A percentile compares a stretch with the other conserved stretches of the same genome.
phyloP scores from a whole-genome alignment of 1,140 invertebrate genomes.

The Caligus rogercresseyi region DNA sequence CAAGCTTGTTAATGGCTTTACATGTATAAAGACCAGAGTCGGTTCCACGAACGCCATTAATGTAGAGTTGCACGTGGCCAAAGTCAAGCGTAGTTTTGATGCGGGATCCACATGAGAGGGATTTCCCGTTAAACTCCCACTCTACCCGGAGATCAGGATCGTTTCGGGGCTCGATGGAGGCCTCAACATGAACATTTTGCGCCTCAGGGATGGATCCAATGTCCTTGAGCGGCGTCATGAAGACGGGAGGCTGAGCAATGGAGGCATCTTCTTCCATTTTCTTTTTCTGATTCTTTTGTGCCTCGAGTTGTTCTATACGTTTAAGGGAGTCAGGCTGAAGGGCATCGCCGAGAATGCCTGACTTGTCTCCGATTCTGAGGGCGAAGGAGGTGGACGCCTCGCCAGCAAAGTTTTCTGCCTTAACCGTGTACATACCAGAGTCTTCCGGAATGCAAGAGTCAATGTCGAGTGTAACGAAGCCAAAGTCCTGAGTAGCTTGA shows the following conservation, averaged over 20 bases:
- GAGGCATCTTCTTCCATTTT: slow-evolving; percentile 46
- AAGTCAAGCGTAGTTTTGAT: slow-evolving; percentile 79
- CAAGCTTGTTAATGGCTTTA: slow-evolving; percentile 69
- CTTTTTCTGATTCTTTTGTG: slow-evolving; percentile 33
- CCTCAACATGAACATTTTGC: slow-evolving; percentile 74
- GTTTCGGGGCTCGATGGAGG: slow-evolving; percentile 80
- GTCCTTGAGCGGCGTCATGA: slow-evolving; percentile 57
- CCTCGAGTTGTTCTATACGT: slow-evolving; percentile 39
- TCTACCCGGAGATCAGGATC: slow-evolving; percentile 87
- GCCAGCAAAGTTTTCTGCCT: slow-evolving; percentile 71
- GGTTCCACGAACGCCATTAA: slow-evolving; percentile 61
- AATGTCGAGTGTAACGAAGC: slow-evolving; percentile 80
- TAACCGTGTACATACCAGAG: slow-evolving; percentile 78
- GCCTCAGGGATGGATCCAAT: slow-evolving; percentile 73
- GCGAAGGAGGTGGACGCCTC: slow-evolving; percentile 53
- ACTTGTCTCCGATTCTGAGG: slow-evolving; percentile 39
- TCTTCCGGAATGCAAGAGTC: slow-evolving; percentile 69
- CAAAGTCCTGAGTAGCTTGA: slow-evolving; percentile 76
- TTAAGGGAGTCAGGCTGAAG: slow-evolving; percentile 36
- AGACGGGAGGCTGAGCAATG: slow-evolving; percentile 66
- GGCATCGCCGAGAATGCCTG: slow-evolving; percentile 27
- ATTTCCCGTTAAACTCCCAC: slow-evolving; percentile 83
- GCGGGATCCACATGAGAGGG: slow-evolving; percentile 56
- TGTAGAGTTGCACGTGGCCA: slow-evolving; percentile 74
- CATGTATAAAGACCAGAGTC: slow-evolving; percentile 88